Evolutionary conservation across 2,113 vertebrate genomes (phyloP).

Genomic region (Dasyprocta punctata): DNA sequence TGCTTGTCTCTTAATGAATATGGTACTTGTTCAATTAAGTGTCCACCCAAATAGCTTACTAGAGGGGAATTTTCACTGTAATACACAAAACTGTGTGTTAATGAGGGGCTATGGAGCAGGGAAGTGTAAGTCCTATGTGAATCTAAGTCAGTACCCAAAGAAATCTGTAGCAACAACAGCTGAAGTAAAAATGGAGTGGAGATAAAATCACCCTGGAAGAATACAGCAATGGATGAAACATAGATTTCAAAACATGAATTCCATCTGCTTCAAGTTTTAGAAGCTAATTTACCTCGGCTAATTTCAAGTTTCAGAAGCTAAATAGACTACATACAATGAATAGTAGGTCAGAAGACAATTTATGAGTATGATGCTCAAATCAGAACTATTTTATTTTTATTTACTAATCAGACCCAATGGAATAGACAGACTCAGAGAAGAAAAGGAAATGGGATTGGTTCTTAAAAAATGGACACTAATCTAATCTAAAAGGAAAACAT

Average conservation of each 20-base stretch:
- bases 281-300: not conserved
- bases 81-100: not conserved
- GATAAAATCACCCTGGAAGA: not conserved
- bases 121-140: not conserved
- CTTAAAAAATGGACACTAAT: not conserved
- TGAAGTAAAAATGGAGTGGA: not conserved
- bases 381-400: not conserved
- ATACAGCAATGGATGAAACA: no score
- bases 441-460: not conserved
- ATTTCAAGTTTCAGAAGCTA: not conserved
- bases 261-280: not conserved
- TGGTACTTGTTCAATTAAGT: not conserved
- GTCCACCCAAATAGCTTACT: not conserved
- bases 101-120: not conserved
- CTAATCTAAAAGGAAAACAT: not conserved
- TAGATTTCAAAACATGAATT: not conserved
- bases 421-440: not conserved
- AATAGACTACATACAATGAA: not conserved
- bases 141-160: not conserved
- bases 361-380: not conserved
- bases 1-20: not conserved
- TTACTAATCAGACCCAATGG: not conserved
- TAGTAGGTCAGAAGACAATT: not conserved
- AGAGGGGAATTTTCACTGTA: not conserved
- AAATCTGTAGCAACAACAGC: not conserved